Percentiles rank a stretch among this genome's conserved stretches.
phyloP scores from a whole-genome alignment of 2,888 invertebrate species.

The Harmothoe impar region DNA sequence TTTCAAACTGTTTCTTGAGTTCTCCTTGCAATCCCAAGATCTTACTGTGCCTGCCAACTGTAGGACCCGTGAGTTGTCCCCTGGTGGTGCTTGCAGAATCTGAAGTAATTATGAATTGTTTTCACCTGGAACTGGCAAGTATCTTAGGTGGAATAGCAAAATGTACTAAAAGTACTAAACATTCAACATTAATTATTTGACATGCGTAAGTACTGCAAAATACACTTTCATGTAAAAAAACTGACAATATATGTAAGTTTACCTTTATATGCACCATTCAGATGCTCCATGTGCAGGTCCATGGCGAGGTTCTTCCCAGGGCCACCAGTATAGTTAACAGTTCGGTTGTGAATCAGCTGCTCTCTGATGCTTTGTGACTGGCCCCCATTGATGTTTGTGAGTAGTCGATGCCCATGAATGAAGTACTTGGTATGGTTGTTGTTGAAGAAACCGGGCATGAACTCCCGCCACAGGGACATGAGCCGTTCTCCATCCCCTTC shows the following conservation, averaged over 20 bases:
- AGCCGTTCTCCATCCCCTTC: slow-evolving; percentile 70
- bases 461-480: slow-evolving; percentile 69
- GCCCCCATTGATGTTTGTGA: slow-evolving; percentile 67
- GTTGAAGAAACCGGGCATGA: slow-evolving; percentile 68
- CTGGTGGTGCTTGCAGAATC: slow-evolving; percentile 68
- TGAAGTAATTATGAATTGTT: too few species aligned
- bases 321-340: slow-evolving; percentile 69
- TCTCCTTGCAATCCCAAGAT: slow-evolving; percentile 68
- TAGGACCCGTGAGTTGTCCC: slow-evolving; percentile 68
- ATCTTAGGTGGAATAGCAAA: slow-evolving; percentile 1
- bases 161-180: too few species aligned
- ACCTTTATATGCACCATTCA: slow-evolving; percentile 71
- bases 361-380: slow-evolving; percentile 64
- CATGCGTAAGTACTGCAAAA: too few species aligned
- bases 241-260: background rate
- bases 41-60: slow-evolving; percentile 69
- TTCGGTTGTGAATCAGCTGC: slow-evolving; percentile 68
- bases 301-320: slow-evolving; percentile 69
- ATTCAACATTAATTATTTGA: too few species aligned
- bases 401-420: slow-evolving; percentile 65
- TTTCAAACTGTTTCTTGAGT: slow-evolving; percentile 62
- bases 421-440: slow-evolving; percentile 71
- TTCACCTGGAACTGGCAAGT: too few species aligned
- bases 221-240: background rate
- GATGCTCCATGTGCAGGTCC: slow-evolving; percentile 71